These are phyloP conservation scores for Drosophila atroscutellata DNA, from an alignment of 2,888 invertebrate species.

Conservation along the genomic window DNA sequence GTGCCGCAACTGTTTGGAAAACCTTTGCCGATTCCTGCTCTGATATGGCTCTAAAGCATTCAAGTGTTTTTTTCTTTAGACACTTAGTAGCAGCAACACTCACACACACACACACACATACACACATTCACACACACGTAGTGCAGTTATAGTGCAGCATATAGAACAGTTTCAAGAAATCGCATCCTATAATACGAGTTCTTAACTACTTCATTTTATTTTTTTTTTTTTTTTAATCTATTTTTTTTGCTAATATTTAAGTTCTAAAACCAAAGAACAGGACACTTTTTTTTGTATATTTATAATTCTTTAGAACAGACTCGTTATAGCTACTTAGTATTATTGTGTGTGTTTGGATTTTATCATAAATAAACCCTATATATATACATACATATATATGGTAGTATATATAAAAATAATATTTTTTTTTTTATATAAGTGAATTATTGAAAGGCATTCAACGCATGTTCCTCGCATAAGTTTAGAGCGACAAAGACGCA, in stretches of 20 bases:
- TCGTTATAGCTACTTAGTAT: conserved; percentile 65
- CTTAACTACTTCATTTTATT: conserved; percentile 26
- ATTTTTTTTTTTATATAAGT: conserved; percentile 63
- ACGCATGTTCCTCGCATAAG: conserved; percentile 81
- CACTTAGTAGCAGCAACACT: conserved; percentile 28
- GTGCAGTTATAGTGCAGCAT: conserved; percentile 32
- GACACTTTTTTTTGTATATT: conserved; percentile 61
- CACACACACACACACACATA: conserved; percentile 13
- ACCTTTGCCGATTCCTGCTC: not conserved
- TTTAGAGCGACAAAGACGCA: conserved; percentile 77
- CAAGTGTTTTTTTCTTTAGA: conserved; percentile 2
- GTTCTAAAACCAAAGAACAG: conserved; percentile 82
- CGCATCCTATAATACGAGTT: conserved; percentile 19
- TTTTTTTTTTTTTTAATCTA: conserved; percentile 33
- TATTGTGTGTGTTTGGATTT: conserved; percentile 70
- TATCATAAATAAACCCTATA: conserved; percentile 27
- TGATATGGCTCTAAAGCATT: not conserved
- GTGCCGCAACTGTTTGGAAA: not conserved
- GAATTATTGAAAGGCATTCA: conserved; percentile 65
- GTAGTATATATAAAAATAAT: conserved; percentile 29
- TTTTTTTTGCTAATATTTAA: conserved; percentile 68
- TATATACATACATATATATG: conserved; percentile 22
- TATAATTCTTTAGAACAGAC: conserved; percentile 54
- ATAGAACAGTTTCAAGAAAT: conserved; percentile 28
- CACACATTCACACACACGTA: conserved; percentile 32